Evolutionary conservation across 2,888 invertebrate species (phyloP).

Genomic region (Coelinius sp.): DNA sequence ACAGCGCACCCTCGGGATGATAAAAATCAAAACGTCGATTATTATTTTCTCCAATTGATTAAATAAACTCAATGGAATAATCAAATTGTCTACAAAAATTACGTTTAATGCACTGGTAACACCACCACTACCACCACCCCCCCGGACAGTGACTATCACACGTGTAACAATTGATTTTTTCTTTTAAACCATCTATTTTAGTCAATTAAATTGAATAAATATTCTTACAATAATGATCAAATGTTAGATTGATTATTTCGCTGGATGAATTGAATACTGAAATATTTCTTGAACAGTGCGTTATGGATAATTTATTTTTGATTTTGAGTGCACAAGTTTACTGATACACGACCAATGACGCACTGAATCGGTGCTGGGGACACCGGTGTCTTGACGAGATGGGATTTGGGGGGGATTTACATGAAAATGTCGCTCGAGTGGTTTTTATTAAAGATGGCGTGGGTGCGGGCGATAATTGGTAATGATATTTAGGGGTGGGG

Average conservation of each 20-base stretch:
- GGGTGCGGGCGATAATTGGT: no score
- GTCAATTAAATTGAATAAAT: background rate
- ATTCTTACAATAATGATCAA: background rate
- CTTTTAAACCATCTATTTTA: background rate
- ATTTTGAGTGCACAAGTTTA: conserved; percentile 11
- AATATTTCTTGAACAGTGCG: background rate
- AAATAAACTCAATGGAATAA: background rate
- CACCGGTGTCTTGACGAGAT: background rate
- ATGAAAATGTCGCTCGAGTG: no score
- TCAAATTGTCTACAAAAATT: background rate
- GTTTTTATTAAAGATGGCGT: no score
- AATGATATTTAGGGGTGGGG: no score
- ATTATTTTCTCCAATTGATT: background rate
- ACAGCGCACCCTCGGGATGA: background rate
- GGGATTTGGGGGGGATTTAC: no score
- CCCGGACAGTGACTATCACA: background rate
- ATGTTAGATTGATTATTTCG: background rate
- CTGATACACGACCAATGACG: conserved; percentile 29
- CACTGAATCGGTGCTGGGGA: conserved; percentile 30
- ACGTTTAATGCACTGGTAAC: background rate
- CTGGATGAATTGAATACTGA: background rate
- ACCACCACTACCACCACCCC: no score
- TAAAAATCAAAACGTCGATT: background rate
- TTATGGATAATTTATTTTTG: background rate
- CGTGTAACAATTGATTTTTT: background rate